phyloP scores from a whole-genome alignment of 2,797 vertebrate species.

The Darevskia mixta region DNA sequence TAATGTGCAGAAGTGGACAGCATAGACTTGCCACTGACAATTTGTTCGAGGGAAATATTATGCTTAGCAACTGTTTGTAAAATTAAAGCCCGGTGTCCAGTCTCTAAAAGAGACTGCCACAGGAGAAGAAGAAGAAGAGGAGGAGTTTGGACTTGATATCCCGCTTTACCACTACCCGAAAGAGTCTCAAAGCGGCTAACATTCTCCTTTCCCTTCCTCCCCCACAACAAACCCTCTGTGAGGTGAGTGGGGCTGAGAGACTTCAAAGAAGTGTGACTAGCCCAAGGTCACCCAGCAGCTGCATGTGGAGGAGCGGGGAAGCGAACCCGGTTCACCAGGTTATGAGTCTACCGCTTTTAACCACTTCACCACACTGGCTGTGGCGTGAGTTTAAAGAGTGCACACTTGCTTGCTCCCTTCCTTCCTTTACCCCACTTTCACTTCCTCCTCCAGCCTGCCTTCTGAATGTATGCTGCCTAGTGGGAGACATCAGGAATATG shows the following conservation, averaged over 20 bases:
- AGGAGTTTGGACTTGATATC: too few species aligned
- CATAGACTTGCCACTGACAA: not conserved
- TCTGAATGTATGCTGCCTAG: constrained; percentile 29
- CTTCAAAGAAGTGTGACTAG: too few species aligned
- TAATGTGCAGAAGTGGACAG: not conserved
- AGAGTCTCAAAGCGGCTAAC: too few species aligned
- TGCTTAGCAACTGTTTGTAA: not conserved
- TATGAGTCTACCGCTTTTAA: too few species aligned
- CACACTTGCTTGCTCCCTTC: not conserved
- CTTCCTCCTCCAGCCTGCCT: not conserved
- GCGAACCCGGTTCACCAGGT: too few species aligned
- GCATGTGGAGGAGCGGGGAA: too few species aligned
- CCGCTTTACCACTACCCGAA: too few species aligned
- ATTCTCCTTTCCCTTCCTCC: too few species aligned
- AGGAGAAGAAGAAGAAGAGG: not conserved
- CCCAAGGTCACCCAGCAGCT: too few species aligned
- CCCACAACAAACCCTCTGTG: too few species aligned
- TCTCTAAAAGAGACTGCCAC: not conserved
- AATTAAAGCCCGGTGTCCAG: not conserved
- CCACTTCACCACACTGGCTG: too few species aligned
- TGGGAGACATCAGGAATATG: constrained; percentile 46
- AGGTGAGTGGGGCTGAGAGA: too few species aligned
- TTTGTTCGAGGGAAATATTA: not conserved
- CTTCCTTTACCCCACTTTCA: not conserved
- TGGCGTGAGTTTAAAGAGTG: not conserved